These are phyloP conservation scores for Falcunculus frontatus DNA, from an alignment of 2,113 vertebrate genomes.

Conservation along the genomic window DNA sequence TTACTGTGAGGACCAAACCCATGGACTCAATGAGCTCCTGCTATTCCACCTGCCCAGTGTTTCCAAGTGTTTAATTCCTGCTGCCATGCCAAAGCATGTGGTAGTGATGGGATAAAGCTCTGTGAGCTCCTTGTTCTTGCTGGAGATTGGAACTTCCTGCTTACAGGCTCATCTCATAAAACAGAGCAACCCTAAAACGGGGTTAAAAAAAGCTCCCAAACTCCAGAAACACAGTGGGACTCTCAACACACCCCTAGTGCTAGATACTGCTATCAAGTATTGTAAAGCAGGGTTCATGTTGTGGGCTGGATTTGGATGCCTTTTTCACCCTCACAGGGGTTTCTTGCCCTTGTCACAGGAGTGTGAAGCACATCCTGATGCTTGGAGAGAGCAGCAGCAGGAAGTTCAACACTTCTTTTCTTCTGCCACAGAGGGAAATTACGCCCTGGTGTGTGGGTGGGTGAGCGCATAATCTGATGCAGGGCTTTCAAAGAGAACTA, in stretches of 20 bases:
- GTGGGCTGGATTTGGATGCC: not conserved
- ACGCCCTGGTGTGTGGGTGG: not conserved
- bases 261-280: not conserved
- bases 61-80: not conserved
- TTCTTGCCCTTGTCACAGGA: not conserved
- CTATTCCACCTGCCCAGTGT: not conserved
- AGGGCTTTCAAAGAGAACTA: not conserved
- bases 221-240: not conserved
- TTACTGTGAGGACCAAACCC: not conserved
- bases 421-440: not conserved
- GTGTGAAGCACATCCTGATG: not conserved
- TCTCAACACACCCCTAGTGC: not conserved
- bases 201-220: not conserved
- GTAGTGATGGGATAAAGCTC: not conserved
- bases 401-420: not conserved
- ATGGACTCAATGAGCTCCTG: not conserved
- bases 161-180: not conserved
- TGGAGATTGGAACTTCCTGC: not conserved
- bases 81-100: not conserved
- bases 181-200: not conserved
- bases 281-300: not conserved
- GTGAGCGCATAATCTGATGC: rapidly evolving
- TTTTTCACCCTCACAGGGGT: not conserved
- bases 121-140: not conserved
- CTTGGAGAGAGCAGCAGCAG: not conserved